phyloP scores from a whole-genome alignment of 2,113 vertebrate species.

The Callipepla squamata region DNA sequence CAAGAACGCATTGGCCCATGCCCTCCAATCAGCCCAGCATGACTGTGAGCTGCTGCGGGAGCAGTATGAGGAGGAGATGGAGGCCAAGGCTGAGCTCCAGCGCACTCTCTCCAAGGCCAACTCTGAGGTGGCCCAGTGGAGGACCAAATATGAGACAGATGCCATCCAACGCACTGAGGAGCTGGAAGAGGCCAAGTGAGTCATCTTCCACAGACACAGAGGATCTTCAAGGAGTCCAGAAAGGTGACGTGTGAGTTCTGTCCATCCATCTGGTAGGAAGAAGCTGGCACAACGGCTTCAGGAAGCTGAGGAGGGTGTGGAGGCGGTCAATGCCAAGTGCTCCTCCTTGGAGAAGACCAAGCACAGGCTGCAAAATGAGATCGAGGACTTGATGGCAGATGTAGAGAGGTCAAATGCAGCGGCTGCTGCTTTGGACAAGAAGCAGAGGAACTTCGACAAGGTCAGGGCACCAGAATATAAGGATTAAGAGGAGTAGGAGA shows the following conservation, averaged over 20 bases:
- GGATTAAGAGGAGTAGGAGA: too few species aligned
- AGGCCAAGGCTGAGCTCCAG: constrained; percentile 87
- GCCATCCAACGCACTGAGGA: constrained; percentile 93
- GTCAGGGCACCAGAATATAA: too few species aligned
- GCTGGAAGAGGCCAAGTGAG: constrained; percentile 93
- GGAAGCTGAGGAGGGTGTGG: constrained; percentile 89
- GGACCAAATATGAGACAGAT: constrained; percentile 93
- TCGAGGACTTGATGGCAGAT: constrained; percentile 77
- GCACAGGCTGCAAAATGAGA: constrained; percentile 91
- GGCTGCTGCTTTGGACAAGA: too few species aligned
- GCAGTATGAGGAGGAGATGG: constrained; percentile 89
- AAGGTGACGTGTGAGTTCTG: too few species aligned
- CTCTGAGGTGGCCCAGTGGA: constrained; percentile 89
- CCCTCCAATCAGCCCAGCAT: constrained; percentile 85
- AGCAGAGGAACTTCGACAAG: too few species aligned
- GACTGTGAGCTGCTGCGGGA: constrained; percentile 88
- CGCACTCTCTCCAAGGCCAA: constrained; percentile 85
- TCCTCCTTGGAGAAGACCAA: constrained; percentile 94
- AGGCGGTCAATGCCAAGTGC: constrained; percentile 88
- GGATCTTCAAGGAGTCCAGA: too few species aligned
- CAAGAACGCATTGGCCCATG: constrained; percentile 88
- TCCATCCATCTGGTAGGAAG: too few species aligned
- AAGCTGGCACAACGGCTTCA: constrained; percentile 77
- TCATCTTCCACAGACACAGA: neutral
- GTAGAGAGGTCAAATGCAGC: too few species aligned